Conservation (phyloP, 2,113 vertebrate genomes). For the Coryphaenoides rupestris region DNA sequence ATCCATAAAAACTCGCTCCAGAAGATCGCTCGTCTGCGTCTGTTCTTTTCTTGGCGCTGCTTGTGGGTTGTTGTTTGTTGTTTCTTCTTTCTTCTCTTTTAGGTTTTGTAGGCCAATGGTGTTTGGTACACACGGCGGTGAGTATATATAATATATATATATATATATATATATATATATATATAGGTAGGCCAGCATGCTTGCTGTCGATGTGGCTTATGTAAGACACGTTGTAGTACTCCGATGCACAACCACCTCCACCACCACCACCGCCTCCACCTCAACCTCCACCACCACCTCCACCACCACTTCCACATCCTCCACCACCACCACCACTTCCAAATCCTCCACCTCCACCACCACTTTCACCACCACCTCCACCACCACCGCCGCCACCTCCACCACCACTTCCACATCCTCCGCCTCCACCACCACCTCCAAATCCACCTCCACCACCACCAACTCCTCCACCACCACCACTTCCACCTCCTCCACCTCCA, state of each 20-base stretch:
- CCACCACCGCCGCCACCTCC: constrained; percentile 4
- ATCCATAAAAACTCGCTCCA: too few species aligned
- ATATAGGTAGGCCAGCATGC: too few species aligned
- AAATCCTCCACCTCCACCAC: constrained; percentile 7
- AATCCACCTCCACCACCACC: too few species aligned
- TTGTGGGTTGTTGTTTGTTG: too few species aligned
- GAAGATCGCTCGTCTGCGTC: too few species aligned
- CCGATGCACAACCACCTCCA: neutral
- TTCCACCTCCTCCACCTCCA: too few species aligned
- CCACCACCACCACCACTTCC: neutral
- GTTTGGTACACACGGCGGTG: too few species aligned
- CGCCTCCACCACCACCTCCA: too few species aligned
- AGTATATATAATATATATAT: neutral
- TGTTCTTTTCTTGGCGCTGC: too few species aligned
- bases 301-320: too few species aligned
- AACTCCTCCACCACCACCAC: too few species aligned
- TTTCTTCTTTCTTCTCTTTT: neutral
- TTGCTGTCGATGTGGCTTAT: constrained; percentile 45
- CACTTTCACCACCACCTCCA: constrained; percentile 23
- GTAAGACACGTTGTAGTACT: constrained; percentile 12
- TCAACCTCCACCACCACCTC: neutral
- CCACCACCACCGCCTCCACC: neutral
- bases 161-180: constrained; percentile 3
- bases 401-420: too few species aligned
- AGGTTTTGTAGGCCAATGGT: constrained; percentile 4